Evolutionary conservation across 2,797 vertebrate species (phyloP).

Genomic region (Vespertilio murinus): DNA sequence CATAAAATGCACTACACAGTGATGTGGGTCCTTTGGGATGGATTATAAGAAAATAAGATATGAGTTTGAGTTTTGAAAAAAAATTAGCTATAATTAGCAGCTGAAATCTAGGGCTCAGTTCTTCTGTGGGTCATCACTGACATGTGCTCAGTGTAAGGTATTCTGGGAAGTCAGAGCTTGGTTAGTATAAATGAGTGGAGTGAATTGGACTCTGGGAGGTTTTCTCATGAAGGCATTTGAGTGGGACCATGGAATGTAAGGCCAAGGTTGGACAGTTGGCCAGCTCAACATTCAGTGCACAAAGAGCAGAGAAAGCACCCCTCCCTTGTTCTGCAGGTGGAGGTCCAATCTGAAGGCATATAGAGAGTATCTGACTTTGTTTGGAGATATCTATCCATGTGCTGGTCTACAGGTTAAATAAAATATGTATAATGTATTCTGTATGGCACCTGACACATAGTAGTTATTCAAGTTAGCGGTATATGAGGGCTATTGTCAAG

Average conservation of each 20-base stretch:
- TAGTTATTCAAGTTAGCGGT: neutral
- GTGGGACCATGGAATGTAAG: neutral
- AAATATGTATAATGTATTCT: neutral
- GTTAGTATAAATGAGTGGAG: neutral
- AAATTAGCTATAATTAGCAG: neutral
- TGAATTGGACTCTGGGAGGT: neutral
- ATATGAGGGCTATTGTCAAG: neutral
- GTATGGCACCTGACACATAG: neutral
- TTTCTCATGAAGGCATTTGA: neutral
- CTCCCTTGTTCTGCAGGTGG: neutral
- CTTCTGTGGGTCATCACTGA: neutral
- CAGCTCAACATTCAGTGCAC: neutral
- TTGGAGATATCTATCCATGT: neutral
- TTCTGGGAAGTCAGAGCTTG: constrained; percentile 29
- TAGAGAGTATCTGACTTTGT: neutral
- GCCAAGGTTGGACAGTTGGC: neutral
- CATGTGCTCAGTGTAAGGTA: neutral
- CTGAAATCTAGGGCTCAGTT: neutral
- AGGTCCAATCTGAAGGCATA: neutral
- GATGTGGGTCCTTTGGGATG: constrained; percentile 17
- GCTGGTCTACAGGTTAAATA: neutral
- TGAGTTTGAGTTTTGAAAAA: constrained; percentile 55
- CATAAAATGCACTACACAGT: neutral
- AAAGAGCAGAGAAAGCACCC: neutral
- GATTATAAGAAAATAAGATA: neutral